Base-by-base conservation (phyloP, 64 coral and sea anemone genomes). In the Montipora efflorescens region DNA sequence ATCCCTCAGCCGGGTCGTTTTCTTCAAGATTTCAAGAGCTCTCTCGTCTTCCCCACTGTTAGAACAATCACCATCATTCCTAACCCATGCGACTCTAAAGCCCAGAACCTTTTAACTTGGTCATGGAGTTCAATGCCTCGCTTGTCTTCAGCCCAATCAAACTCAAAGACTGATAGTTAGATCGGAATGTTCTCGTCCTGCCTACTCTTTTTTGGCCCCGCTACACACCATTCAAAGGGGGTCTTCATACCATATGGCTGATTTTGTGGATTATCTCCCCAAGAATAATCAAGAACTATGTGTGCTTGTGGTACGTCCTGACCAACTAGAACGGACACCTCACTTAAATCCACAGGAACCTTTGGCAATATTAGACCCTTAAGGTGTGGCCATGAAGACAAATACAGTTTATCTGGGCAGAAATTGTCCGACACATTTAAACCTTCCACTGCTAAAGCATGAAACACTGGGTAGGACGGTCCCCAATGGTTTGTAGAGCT, bases 221-320 rank as follows among this genome's bases (percentile, higher is more conserved):
- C 94, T 12, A 88, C 83, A 76, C 75, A 91, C 89, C 89, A 91
- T 49, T 79, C 83, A 81, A 95, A 95, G 9, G 83, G 83, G 15
- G 82, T 91, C 64, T 88, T 83, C 89, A 87, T 91, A 68, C 79
- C 67, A 82, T 91, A 91, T 4, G 76, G 89, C 88, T 95, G 66
- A 64, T 83, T 79, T 49, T 43, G 64, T 8, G 82, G 89, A 49
- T 70, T 22, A 67, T 95, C 88, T 49, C 80, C 87, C 80, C 88
- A 95, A 46, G 59, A 79, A 10, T 95, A 90, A 1, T 95, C 89
- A 8, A 87, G 52, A 13, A 95, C 94, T 74, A 81, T 47, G 80
- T 95, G 94, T 4, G 94, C 89, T 47, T 89, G 78, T 83, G 95
- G 90, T 45, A 92, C 95, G 69, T 92, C 95, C 59, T 96, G 77